Percentiles rank a stretch among this genome's conserved stretches.
Evolutionary conservation across 2,113 vertebrate species (phyloP).

Genomic region (Ptychochromis oligacanthus): DNA sequence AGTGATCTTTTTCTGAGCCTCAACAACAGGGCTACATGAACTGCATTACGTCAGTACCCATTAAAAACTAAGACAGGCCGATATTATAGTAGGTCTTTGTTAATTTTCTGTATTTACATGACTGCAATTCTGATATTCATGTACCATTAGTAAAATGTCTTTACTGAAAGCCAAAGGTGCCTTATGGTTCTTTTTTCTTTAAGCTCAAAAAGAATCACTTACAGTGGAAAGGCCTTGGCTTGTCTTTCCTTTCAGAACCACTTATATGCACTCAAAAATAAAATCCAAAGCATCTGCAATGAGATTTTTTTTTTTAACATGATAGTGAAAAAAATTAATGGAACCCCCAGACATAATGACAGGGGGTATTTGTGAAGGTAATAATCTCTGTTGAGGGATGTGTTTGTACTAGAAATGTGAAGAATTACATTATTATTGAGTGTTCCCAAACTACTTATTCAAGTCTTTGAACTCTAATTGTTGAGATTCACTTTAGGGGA

Average conservation of each 20-base stretch:
- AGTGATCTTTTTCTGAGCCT: neutral
- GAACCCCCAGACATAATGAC: neutral
- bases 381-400: neutral
- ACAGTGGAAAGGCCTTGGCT: conserved; percentile 19
- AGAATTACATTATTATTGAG: neutral
- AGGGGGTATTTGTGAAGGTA: neutral
- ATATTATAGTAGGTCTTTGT: neutral
- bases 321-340: neutral
- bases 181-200: conserved; percentile 19
- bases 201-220: conserved; percentile 34
- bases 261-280: neutral
- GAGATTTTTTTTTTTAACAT: neutral
- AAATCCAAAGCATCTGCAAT: neutral
- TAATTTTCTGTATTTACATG: neutral
- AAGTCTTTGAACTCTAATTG: neutral
- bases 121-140: neutral
- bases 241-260: neutral
- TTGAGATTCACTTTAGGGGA: neutral
- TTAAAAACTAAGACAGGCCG: neutral
- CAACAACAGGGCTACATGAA: neutral
- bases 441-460: neutral
- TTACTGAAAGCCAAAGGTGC: neutral
- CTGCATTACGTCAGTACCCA: neutral
- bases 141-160: neutral
- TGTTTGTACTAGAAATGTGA: neutral